Evolutionary conservation across 2,888 invertebrate genomes (phyloP).

Genomic region (Trissoscelio sp.): DNA sequence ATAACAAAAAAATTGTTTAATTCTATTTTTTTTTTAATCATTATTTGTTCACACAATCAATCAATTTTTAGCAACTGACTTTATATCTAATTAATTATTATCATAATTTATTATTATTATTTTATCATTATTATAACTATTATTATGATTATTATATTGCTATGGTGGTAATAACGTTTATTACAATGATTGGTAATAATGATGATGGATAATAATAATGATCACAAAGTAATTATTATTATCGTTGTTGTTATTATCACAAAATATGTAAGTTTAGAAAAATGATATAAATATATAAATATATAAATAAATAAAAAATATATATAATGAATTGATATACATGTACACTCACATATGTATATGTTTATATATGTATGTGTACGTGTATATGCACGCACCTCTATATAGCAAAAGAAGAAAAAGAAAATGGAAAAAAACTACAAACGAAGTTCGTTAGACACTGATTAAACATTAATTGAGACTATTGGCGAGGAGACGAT

Average conservation of each 20-base stretch:
- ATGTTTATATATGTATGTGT: conserved; percentile 52
- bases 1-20: no score
- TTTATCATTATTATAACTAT: conserved; percentile 75
- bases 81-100: no score
- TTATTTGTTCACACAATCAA: no score
- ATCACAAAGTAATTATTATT: conserved; percentile 43
- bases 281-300: conserved; percentile 68
- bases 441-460: conserved; percentile 55
- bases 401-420: conserved; percentile 64
- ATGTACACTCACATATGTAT: conserved; percentile 53
- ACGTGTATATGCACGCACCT: conserved; percentile 54
- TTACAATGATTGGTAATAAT: conserved; percentile 77
- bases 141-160: conserved; percentile 77
- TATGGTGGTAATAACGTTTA: conserved; percentile 80
- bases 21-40: no score
- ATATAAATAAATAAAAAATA: conserved; percentile 53
- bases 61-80: no score
- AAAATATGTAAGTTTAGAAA: conserved; percentile 75
- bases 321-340: conserved; percentile 41
- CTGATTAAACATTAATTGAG: conserved; percentile 61
- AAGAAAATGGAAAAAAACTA: conserved; percentile 34
- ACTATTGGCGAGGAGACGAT: conserved; percentile 64
- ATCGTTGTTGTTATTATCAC: conserved; percentile 72
- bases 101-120: conserved; percentile 74
- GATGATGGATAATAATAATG: conserved; percentile 50